These are phyloP conservation scores for Syritta pipiens DNA, from an alignment of 2,888 invertebrate species.

Conservation along the genomic window DNA sequence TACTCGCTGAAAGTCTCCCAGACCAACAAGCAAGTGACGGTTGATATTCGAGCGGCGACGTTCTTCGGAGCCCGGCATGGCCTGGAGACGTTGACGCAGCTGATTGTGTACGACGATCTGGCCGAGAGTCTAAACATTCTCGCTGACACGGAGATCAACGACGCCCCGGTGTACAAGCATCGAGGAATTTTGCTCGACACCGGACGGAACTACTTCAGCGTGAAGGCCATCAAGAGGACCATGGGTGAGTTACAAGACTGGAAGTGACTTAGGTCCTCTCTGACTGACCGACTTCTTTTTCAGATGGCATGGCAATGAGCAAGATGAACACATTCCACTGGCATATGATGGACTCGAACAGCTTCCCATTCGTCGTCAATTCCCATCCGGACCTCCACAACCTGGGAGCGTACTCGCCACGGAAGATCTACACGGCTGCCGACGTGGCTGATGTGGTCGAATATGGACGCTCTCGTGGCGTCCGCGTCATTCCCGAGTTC, in stretches of 20 bases:
- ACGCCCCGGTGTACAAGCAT: constrained; percentile 92
- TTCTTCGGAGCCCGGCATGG: constrained; percentile 84
- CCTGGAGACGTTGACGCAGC: constrained; percentile 81
- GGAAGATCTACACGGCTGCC: constrained; percentile 83
- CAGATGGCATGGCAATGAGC: constrained; percentile 92
- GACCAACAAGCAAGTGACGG: constrained; percentile 79
- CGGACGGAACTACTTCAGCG: constrained; percentile 90
- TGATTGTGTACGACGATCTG: constrained; percentile 79
- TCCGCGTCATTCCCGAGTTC: constrained; percentile 94
- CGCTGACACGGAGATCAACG: constrained; percentile 83
- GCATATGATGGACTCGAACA: constrained; percentile 96
- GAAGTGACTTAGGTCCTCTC: background rate
- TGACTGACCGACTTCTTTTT: constrained; percentile 25
- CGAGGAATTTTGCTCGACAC: constrained; percentile 95
- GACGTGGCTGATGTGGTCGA: constrained; percentile 83
- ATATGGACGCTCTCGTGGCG: constrained; percentile 87
- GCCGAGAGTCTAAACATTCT: constrained; percentile 81
- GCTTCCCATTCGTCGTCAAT: constrained; percentile 92
- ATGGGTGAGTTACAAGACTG: constrained; percentile 81
- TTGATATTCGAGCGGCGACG: constrained; percentile 80
- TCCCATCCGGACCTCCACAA: constrained; percentile 86
- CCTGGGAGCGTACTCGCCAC: constrained; percentile 89
- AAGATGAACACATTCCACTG: constrained; percentile 97
- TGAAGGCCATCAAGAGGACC: constrained; percentile 86
- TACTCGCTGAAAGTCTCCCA: constrained; percentile 77